A percentile compares a stretch with the other conserved stretches of the same genome.
Conservation (phyloP, 2,113 vertebrate genomes). For the Probosciger aterrimus region DNA sequence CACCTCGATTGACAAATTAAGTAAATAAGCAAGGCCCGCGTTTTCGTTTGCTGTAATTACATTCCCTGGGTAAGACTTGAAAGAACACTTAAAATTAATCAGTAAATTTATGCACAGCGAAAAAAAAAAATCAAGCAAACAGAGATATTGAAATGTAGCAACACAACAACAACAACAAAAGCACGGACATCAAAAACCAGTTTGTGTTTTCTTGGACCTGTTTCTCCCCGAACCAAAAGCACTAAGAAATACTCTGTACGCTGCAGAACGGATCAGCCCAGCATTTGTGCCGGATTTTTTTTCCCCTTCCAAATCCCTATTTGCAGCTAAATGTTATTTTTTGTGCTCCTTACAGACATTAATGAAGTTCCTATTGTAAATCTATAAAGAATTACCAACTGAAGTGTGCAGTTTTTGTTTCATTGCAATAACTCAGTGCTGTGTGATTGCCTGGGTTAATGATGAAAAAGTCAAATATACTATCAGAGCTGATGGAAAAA, state of each 20-base stretch:
- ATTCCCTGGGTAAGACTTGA: conserved; percentile 25
- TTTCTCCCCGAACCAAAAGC: neutral
- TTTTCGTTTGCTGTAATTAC: conserved; percentile 65
- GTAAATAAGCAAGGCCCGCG: conserved; percentile 52
- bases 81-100: conserved; percentile 63
- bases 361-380: conserved; percentile 88
- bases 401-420: conserved; percentile 85
- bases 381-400: conserved; percentile 85
- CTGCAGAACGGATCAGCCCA: conserved; percentile 40
- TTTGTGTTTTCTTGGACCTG: neutral
- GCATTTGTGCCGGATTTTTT: conserved; percentile 41
- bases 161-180: neutral
- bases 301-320: conserved; percentile 66
- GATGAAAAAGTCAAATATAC: conserved; percentile 89
- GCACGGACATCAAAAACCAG: neutral
- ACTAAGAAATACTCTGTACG: neutral
- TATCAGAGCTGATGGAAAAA: conserved; percentile 93
- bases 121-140: conserved; percentile 5
- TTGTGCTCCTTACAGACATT: conserved; percentile 77
- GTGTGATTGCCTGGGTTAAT: conserved; percentile 84
- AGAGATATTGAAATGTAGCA: conserved; percentile 10
- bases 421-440: conserved; percentile 86
- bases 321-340: conserved; percentile 76
- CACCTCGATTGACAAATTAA: conserved; percentile 54
- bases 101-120: conserved; percentile 40